Base-by-base conservation (phyloP, 2,797 vertebrate species). In the Graptemys geographica region DNA sequence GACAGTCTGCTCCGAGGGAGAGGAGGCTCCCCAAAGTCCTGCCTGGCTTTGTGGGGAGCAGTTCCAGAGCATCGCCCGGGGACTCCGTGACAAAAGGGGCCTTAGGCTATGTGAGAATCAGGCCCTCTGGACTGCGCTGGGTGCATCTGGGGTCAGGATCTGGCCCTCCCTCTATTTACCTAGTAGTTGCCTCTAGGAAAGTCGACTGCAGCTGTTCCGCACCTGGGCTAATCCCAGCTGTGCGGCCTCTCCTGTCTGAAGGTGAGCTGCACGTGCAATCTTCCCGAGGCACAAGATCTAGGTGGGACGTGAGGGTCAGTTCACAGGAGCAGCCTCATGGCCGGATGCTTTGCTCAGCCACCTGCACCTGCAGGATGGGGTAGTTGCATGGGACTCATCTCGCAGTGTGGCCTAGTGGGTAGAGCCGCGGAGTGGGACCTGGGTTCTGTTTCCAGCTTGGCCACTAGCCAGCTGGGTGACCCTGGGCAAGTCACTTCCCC, bases 261-360 rank as follows among this genome's bases (percentile, higher is more conserved):
- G 62, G 31, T 16, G 62, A n/a, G 16, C 2, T 16, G 4, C 31
- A 16, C 2, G 4, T 3, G 4, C 33, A 5, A 9, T 5, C 62
- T n/a, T 33, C 18, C 33, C 18, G 1, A 8, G 19, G 62, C 62
- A 21, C 62, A 37, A 69, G 33, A 18, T 8, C 33, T n/a, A 19
- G 62, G 62, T n/a, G 62, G 62, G 62, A n/a, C 8, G 8, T 18
- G 15, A n/a, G 33, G 16, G 56, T 27, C 56, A 28, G 27, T 57
- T 57, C 27, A 13, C 56, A 65, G 62, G 13, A 65, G 31, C 31
- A 15, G 59, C 59, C 31, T 33, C 31, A 16, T 3, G 31, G 13
- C 59, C 13, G 3, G 28, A 31, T 62, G 28, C 31, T 15, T 62
- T 16, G 5, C 27, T 62, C 31, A 33, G 59, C 31, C 31, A 33